Base-by-base conservation (phyloP, 2,113 vertebrate species). In the Limanda limanda region DNA sequence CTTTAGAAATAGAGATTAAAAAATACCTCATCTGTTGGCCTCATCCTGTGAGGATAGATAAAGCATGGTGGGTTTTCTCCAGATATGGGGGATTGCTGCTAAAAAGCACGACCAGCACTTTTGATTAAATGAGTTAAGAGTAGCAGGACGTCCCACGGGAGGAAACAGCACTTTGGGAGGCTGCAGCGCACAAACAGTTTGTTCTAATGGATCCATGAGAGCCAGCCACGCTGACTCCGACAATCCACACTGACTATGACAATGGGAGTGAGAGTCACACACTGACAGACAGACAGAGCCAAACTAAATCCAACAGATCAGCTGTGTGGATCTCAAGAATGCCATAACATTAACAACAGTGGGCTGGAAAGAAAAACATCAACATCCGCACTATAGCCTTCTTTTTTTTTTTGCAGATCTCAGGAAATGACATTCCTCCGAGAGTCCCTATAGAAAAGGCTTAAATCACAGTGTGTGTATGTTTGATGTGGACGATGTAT, bases 401-500 rank as follows among this genome's bases (percentile, higher is more conserved):
- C 0, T 27, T 31, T 31, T 7, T 31, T 31, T 80, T 55, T 60
- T 60, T 35, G 81, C 68, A 58, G 73, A 82, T 80, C 62, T 77
- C 82, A 91, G 90, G 91, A 93, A 92, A 89, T 80, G 71, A n/a
- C 68, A 84, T 68, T 82, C 88, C 86, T 69, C 60, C 69, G 86
- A 80, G 88, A 89, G 47, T 63, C 37, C 9, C 25, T 52, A 27
- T 10, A 74, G 54, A 71, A 24, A 68, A 68, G 27, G 8, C 25
- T 35, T 12, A 74, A 83, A 62, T 59, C 60, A 31, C 27, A 37
- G 45, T 13, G n/a, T 63, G 74, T 77, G 62, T 72, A 71, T 81
- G 59, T 40, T 7, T 75, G n/a, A n/a, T 40, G 11, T 20, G 15
- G 15, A 21, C 12, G 15, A 12, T 15, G 15, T 27, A 23, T 47